Base-by-base conservation (phyloP, 2,797 vertebrate species). In the Orientallactaga sibirica region DNA sequence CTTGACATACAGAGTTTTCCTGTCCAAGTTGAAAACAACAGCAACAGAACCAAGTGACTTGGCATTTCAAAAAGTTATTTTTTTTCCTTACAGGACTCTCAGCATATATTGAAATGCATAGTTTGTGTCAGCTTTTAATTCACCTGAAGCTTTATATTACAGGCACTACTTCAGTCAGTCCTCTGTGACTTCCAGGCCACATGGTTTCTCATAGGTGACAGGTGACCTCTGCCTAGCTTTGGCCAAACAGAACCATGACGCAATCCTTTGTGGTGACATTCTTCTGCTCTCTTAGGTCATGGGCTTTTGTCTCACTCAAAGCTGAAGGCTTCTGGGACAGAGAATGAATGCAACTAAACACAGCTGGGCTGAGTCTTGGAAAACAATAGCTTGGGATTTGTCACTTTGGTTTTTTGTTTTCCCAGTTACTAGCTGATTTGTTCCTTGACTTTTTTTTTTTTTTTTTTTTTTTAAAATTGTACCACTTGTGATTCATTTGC, bases 401-500 rank as follows among this genome's bases (percentile, higher is more conserved):
- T 80, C 25, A 37, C 52, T 92, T 78, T 93, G 73, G 9, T 74
- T 91, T 94, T 94, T 86, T 61, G 9, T 41, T 73, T 58, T 6
- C 61, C 68, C 83, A 88, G 67, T 84, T 77, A 61, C 52, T 86
- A 83, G 61, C 27, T 19, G 86, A 62, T 94, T 93, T 90, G 71
- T 92, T 88, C 86, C 94, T 93, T 93, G 87, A 87, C 86, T 24
- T 48, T 58, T 3, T 86, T 86, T 86, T 83, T 88, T 24, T 48
- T 58, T 14, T 86, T 86, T 95, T 94, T 93, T 94, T 96, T 91
- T 74, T 90, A 88, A 86, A 96, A 90, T 62, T 62, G 18, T 14
- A 95, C 33, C 73, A 58, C 94, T 90, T 95, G 76, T 90, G 95
- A 92, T 93, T 92, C 67, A 70, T 90, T 88, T 96, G 75, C 79